These are phyloP conservation scores for Galagoides demidoff DNA, from an alignment of 2,797 vertebrate genomes.

Conservation along the genomic window DNA sequence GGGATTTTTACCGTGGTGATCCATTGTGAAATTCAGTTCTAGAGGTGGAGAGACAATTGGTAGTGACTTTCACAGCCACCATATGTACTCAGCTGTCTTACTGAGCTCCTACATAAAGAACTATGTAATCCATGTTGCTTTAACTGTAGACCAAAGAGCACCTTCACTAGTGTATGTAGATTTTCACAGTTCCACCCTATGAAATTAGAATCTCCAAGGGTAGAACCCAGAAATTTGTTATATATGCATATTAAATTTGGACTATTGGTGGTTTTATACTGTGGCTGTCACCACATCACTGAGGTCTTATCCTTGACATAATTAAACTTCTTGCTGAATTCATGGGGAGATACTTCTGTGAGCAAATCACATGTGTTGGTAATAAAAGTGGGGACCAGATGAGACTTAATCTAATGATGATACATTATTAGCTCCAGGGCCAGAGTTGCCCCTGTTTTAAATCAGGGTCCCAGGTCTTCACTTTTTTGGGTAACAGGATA, in stretches of 20 bases:
- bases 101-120: neutral
- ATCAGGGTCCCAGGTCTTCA: constrained; percentile 31
- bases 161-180: neutral
- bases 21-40: neutral
- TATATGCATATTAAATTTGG: neutral
- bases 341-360: neutral
- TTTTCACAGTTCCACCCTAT: neutral
- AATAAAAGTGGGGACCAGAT: neutral
- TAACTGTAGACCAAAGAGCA: neutral
- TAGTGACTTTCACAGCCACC: neutral
- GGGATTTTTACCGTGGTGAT: neutral
- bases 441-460: neutral
- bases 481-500: neutral
- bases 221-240: neutral
- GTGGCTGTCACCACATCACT: neutral
- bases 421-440: neutral
- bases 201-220: neutral
- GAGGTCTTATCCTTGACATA: neutral
- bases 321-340: neutral
- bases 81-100: neutral
- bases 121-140: no score
- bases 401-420: neutral
- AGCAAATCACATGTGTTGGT: neutral
- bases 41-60: neutral
- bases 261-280: neutral